phyloP scores from a whole-genome alignment of 2,113 vertebrate genomes.

The Gracilinanus agilis region DNA sequence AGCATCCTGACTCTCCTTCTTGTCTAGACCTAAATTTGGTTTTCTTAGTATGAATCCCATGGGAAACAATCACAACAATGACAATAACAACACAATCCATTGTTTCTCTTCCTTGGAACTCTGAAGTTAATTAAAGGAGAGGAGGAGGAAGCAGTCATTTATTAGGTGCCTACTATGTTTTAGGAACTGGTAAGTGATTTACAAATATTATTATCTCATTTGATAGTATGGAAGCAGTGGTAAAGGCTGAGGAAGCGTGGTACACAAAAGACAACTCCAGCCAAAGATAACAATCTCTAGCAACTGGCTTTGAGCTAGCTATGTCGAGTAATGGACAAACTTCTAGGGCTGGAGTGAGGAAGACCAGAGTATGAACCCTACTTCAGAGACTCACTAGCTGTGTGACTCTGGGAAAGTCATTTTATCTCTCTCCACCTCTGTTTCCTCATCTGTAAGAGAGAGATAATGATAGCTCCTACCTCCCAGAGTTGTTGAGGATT shows the following conservation, averaged over 20 bases:
- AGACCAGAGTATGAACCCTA: neutral
- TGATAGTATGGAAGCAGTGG: neutral
- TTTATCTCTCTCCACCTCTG: constrained; percentile 7
- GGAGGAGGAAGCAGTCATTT: neutral
- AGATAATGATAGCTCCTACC: constrained; percentile 1
- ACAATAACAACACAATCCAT: neutral
- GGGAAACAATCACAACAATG: neutral
- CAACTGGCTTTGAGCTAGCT: neutral
- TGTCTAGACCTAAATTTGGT: neutral
- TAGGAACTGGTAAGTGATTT: neutral
- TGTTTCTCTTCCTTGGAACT: neutral
- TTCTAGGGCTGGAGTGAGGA: neutral
- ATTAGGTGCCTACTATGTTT: neutral
- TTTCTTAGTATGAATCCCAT: neutral
- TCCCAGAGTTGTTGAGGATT: neutral
- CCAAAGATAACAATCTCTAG: neutral
- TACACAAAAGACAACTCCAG: neutral
- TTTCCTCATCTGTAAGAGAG: neutral
- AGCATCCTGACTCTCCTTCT: neutral
- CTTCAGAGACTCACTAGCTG: neutral
- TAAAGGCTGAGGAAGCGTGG: neutral
- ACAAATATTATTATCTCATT: neutral
- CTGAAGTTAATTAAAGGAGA: neutral
- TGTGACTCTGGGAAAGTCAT: neutral
- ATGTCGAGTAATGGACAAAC: neutral